Evolutionary conservation across 1,140 invertebrate genomes (phyloP).

Genomic region (Zaprionus inermis): DNA sequence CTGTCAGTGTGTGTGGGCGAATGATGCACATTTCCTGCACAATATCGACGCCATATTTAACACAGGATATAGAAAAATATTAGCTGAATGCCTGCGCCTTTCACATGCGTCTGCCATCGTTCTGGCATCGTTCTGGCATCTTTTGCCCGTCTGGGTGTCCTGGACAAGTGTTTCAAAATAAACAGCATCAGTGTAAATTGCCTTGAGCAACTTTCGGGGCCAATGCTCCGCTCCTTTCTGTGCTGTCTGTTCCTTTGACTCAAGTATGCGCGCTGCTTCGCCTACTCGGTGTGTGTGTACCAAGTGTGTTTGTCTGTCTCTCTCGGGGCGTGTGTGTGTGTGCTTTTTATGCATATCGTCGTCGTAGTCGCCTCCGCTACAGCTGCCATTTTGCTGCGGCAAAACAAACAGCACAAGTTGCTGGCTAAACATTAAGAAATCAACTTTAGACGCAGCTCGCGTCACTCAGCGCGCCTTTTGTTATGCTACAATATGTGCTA

Average conservation of each 20-base stretch:
- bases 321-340: constrained; percentile 20
- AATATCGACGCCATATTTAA: constrained; percentile 49
- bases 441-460: constrained; percentile 71
- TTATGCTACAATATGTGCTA: constrained; percentile 61
- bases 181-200: constrained; percentile 80
- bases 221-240: constrained; percentile 26
- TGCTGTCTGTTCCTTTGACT: constrained; percentile 26
- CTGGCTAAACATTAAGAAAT: constrained; percentile 79
- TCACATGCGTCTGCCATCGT: background rate
- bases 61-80: constrained; percentile 42
- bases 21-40: constrained; percentile 74
- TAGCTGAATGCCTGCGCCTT: constrained; percentile 46
- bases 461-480: constrained; percentile 65
- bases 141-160: constrained; percentile 21
- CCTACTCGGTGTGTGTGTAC: background rate
- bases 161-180: constrained; percentile 76
- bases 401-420: constrained; percentile 70
- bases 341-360: constrained; percentile 44
- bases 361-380: constrained; percentile 22
- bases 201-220: constrained; percentile 51
- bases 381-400: constrained; percentile 66
- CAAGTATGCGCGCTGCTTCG: too few relatives aligned
- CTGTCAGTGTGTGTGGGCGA: constrained; percentile 2
- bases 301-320: constrained; percentile 5
- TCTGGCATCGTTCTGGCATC: background rate